Base-by-base conservation (phyloP, 2,113 vertebrate species). In the Callithrix jacchus region DNA sequence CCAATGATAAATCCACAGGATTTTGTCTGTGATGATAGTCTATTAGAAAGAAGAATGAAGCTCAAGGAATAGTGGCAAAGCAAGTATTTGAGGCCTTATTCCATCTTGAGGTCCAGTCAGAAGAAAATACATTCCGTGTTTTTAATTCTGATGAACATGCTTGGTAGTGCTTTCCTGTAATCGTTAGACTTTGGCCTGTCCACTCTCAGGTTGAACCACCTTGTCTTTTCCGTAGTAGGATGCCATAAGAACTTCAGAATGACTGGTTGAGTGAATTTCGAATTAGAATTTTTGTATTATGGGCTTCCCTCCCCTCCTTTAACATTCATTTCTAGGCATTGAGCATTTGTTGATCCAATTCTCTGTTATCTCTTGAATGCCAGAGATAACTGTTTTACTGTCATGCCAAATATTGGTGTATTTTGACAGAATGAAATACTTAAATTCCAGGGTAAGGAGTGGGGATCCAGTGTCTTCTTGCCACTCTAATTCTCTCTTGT, bases 381-480 rank as follows among this genome's bases (percentile, higher is more conserved):
- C 40, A 82, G 89, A 84, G 91, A 94, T 56, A 35, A 35, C 32
- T 92, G 56, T 32, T 92, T 92, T 91, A 85, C 2, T 49, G 1
- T 82, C 42, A 16, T 97, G 61, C 14, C 82, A 74, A 56, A 87
- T 71, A 68, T 6, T 96, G 27, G 64, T 93, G 47, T 95, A 5
- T 96, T 97, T 93, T 96, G 79, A 79, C 66, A 68, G 30, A 70
- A 40, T 94, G 61, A 84, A 61, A 42, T 92, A 37, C 25, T 89
- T 94, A 23, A 64, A 64, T 64, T 16, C 52, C 76, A 91, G n/a
- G 83, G 82, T 73, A 71, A 70, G 45, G 35, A 49, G n/a, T 95
- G 52, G 37, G 16, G 45, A 88, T 49, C 52, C 27, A 73, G 0
- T 80, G 14, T 87, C 35, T 30, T 47, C 42, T 77, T 42, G 82